A percentile compares a stretch with the other conserved stretches of the same genome.
Conservation (phyloP, 37 sponge, comb jelly and placozoan genomes). For the Aplysina aerophoba region DNA sequence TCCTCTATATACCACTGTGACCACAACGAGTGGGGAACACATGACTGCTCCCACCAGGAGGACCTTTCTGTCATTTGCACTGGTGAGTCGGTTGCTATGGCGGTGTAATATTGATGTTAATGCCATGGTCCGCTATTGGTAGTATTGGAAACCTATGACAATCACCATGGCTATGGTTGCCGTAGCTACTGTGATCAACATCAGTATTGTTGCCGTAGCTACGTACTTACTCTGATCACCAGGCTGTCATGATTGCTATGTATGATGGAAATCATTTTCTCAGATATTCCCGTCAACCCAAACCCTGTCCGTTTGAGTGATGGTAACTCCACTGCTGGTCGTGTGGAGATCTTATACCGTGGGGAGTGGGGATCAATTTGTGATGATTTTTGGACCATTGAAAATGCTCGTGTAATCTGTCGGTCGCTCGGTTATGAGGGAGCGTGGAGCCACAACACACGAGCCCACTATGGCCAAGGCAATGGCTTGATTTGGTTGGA, state of each 20-base stretch:
- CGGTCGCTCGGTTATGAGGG: constrained; percentile 38
- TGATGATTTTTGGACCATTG: constrained; percentile 25
- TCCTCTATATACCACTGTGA: constrained; percentile 1
- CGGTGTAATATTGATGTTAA: too few species aligned
- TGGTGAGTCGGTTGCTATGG: neutral
- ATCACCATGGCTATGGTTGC: too few species aligned
- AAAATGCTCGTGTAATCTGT: constrained; percentile 29
- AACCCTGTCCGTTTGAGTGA: constrained; percentile 21
- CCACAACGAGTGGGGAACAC: neutral
- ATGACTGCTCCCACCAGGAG: constrained; percentile 14
- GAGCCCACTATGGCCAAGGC: neutral
- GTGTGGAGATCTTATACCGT: constrained; percentile 31
- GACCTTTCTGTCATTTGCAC: constrained; percentile 17
- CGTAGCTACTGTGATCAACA: too few species aligned
- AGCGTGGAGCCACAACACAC: neutral
- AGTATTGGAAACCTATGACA: too few species aligned
- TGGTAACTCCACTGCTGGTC: constrained; percentile 29
- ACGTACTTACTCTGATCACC: too few species aligned
- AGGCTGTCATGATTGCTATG: too few species aligned
- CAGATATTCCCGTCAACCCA: constrained; percentile 24
- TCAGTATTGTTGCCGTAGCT: too few species aligned
- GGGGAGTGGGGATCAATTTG: constrained; percentile 51
- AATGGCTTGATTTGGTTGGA: constrained; percentile 45
- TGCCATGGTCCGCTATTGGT: too few species aligned
- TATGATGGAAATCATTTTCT: too few species aligned